Evolutionary conservation across 2,888 invertebrate species (phyloP).

Genomic region (Ctena decussata): DNA sequence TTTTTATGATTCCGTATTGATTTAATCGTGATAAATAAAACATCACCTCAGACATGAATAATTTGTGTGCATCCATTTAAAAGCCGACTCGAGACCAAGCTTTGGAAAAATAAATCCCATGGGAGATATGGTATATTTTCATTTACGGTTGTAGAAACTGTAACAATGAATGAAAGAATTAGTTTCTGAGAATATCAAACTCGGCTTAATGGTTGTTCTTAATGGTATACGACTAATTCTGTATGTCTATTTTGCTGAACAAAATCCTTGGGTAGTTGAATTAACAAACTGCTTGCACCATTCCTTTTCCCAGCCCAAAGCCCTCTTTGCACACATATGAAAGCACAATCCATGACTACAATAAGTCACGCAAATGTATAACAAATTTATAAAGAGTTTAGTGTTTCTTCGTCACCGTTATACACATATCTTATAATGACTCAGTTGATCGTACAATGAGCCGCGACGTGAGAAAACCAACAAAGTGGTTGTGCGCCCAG

Average conservation of each 20-base stretch:
- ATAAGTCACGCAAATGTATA: no score
- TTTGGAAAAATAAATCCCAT: slow-evolving; percentile 41
- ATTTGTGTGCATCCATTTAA: slow-evolving; percentile 70
- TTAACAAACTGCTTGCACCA: no score
- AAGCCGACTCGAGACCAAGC: slow-evolving; percentile 43
- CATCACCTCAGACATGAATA: slow-evolving; percentile 68
- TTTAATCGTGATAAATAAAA: slow-evolving; percentile 68
- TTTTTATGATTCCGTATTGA: slow-evolving; percentile 64
- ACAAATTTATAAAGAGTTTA: no score
- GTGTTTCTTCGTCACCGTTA: no score
- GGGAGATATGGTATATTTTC: slow-evolving; percentile 1
- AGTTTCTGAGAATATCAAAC: not conserved
- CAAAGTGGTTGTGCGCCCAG: no score
- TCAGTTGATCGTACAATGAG: no score
- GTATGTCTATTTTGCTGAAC: not conserved
- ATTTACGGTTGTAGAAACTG: not conserved
- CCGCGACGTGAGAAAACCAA: no score
- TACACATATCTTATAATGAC: no score
- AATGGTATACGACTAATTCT: not conserved
- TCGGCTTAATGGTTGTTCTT: not conserved
- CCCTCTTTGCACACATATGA: no score
- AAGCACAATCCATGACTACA: no score
- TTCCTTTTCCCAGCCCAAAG: no score
- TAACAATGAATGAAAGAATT: slow-evolving; percentile 8
- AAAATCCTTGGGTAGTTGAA: no score